These are phyloP conservation scores for Takifugu rubripes DNA, from an alignment of 2,797 vertebrate genomes.

Conservation along the genomic window DNA sequence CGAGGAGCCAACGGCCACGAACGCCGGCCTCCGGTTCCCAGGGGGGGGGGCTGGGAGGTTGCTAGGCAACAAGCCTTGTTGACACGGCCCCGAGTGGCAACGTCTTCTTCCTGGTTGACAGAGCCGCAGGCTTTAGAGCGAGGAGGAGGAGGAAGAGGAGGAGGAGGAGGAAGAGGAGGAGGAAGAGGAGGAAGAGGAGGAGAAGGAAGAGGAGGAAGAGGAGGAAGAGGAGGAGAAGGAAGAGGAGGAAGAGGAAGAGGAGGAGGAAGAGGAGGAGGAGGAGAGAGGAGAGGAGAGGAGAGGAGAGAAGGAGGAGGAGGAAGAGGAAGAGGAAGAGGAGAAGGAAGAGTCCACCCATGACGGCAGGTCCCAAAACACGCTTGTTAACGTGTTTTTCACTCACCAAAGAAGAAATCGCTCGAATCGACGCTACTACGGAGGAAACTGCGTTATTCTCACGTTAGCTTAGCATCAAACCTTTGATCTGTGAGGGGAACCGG, in stretches of 20 bases:
- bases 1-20: constrained; percentile 36
- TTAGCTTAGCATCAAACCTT: no score
- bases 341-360: constrained; percentile 2
- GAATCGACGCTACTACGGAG: neutral
- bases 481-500: neutral
- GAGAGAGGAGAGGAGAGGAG: no score
- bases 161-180: constrained; percentile 17
- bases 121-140: constrained; percentile 43
- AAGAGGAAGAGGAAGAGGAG: constrained; percentile 7
- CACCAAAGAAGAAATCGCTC: neutral
- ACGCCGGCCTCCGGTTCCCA: constrained; percentile 45
- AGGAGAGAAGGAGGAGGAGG: neutral
- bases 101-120: constrained; percentile 60
- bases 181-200: neutral
- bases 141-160: constrained; percentile 44
- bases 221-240: constrained; percentile 26
- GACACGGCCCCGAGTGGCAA: constrained; percentile 64
- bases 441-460: neutral
- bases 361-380: no score
- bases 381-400: no score
- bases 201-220: neutral
- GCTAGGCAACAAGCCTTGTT: constrained; percentile 73
- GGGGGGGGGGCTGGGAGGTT: constrained; percentile 48
- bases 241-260: constrained; percentile 9
- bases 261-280: constrained; percentile 4